phyloP scores from a whole-genome alignment of 2,888 invertebrate species.

The Herminia tarsipennalis region DNA sequence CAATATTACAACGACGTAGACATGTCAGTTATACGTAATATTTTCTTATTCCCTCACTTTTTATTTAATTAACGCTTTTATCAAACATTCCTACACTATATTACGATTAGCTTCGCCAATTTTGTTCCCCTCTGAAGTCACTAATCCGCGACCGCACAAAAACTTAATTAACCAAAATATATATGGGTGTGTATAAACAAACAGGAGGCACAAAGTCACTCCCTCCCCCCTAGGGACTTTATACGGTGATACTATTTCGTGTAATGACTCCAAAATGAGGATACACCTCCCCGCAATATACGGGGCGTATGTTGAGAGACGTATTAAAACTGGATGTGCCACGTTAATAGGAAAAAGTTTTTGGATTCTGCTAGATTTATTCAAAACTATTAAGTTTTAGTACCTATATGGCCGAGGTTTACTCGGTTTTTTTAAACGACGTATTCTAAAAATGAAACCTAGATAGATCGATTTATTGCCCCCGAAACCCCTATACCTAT shows the following conservation, averaged over 20 bases:
- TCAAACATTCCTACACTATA: slow-evolving; percentile 43
- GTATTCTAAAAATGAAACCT: too few species aligned
- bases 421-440: too few species aligned
- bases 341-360: background rate
- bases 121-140: slow-evolving; percentile 53
- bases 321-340: slow-evolving; percentile 47
- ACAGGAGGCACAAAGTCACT: slow-evolving; percentile 72
- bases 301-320: slow-evolving; percentile 48
- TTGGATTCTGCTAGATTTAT: background rate
- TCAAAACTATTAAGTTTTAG: background rate
- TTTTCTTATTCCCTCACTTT: background rate
- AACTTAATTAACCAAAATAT: slow-evolving; percentile 85
- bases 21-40: too few species aligned
- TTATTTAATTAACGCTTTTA: slow-evolving; percentile 16
- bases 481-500: too few species aligned
- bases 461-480: too few species aligned
- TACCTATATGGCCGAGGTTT: background rate
- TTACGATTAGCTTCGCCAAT: slow-evolving; percentile 62
- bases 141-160: slow-evolving; percentile 78
- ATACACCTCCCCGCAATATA: slow-evolving; percentile 75
- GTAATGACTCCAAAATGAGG: slow-evolving; percentile 85
- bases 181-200: slow-evolving; percentile 79
- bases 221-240: slow-evolving; percentile 76
- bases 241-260: slow-evolving; percentile 84
- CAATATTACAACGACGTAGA: too few species aligned